Percentiles rank a stretch among this genome's conserved stretches.
These are phyloP conservation scores for Lasius platythorax DNA, from an alignment of 2,888 invertebrate genomes.

Conservation along the genomic window DNA sequence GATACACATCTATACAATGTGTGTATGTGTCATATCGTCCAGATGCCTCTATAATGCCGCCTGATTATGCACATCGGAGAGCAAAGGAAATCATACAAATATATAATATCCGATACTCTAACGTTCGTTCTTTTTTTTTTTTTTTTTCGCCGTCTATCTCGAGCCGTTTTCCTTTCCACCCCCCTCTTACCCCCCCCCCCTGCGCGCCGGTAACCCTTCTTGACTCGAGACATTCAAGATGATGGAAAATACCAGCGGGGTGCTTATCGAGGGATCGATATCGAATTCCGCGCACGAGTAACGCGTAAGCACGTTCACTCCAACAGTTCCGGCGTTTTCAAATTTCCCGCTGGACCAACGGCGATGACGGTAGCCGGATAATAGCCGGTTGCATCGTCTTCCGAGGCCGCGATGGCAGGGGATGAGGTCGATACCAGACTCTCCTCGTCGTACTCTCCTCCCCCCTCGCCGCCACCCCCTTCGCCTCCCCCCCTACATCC, in stretches of 20 bases:
- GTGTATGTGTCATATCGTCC: not conserved
- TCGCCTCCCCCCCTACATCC: not conserved
- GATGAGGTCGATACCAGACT: conserved; percentile 18
- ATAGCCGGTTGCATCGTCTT: conserved; percentile 51
- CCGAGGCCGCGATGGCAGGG: conserved; percentile 17
- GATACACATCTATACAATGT: not conserved
- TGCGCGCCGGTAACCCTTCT: not conserved
- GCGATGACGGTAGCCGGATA: conserved; percentile 41
- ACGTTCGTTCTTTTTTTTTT: not conserved
- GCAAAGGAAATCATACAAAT: not conserved
- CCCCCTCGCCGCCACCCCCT: not conserved
- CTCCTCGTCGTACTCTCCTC: not conserved
- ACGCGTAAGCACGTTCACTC: conserved; percentile 48
- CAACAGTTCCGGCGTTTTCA: conserved; percentile 51
- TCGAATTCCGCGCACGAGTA: conserved; percentile 49
- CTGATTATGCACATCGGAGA: not conserved
- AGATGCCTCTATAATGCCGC: not conserved
- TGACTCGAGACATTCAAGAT: conserved; percentile 49
- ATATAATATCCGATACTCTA: not conserved
- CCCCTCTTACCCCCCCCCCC: no score
- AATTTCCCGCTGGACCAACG: conserved; percentile 46
- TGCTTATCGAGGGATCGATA: conserved; percentile 47
- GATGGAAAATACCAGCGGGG: conserved; percentile 51
- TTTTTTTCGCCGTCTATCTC: not conserved
- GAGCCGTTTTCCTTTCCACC: not conserved